These are phyloP conservation scores for Gadus chalcogrammus DNA, from an alignment of 2,113 vertebrate species.

Conservation along the genomic window DNA sequence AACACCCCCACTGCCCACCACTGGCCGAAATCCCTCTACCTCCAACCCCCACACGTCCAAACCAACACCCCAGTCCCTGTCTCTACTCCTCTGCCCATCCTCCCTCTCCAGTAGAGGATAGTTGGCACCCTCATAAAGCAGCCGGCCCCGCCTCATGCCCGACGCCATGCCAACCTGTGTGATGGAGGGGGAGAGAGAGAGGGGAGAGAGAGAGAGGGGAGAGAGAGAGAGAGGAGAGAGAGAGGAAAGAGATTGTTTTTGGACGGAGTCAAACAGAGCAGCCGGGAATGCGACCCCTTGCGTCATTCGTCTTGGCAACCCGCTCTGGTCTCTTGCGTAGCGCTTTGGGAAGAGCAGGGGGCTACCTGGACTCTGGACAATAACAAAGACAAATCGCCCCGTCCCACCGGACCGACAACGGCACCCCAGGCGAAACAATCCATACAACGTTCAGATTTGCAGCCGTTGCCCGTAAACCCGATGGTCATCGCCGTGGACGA, in stretches of 20 bases:
- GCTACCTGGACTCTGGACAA: conserved; percentile 15
- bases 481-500: no score
- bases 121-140: conserved; percentile 71
- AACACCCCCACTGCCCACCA: no score
- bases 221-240: no score
- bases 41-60: conserved; percentile 10
- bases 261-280: conserved; percentile 55
- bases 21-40: neutral
- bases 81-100: conserved; percentile 47
- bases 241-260: conserved; percentile 48
- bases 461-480: neutral
- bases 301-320: conserved; percentile 54
- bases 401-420: conserved; percentile 9
- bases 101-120: conserved; percentile 65
- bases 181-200: conserved; percentile 45
- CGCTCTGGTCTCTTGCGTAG: conserved; percentile 46
- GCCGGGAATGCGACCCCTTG: conserved; percentile 58
- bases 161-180: conserved; percentile 67
- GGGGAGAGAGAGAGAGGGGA: no score
- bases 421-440: neutral
- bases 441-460: conserved; percentile 3
- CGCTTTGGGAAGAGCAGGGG: conserved; percentile 34
- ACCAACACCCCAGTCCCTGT: conserved; percentile 9
- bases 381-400: conserved; percentile 43
- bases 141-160: conserved; percentile 68